A percentile compares a stretch with the other conserved stretches of the same genome.
These are phyloP conservation scores for Zenarchopterus dispar DNA, from an alignment of 2,797 vertebrate genomes.

Conservation along the genomic window DNA sequence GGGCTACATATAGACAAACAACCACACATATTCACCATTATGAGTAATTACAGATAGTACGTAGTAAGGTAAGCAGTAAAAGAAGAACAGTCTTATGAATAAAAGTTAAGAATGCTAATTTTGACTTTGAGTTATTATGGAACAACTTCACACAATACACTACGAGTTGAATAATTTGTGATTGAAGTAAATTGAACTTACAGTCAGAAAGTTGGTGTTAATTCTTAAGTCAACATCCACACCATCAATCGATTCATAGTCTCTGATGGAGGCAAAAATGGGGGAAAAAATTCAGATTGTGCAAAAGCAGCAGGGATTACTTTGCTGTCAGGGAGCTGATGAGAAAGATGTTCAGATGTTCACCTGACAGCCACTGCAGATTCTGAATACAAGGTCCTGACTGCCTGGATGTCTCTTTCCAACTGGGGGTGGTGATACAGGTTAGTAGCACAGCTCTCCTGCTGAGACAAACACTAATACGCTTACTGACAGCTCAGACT, in stretches of 20 bases:
- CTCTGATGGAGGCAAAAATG: slow-evolving; percentile 71
- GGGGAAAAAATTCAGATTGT: not conserved
- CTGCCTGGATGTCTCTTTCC: slow-evolving; percentile 89
- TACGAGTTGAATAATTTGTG: not conserved
- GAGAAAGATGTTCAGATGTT: not conserved
- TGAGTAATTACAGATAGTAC: too few relatives aligned
- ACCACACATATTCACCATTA: too few relatives aligned
- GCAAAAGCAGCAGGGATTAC: not conserved
- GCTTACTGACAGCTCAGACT: slow-evolving; percentile 46
- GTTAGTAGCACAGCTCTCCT: slow-evolving; percentile 89
- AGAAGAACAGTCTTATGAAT: too few relatives aligned
- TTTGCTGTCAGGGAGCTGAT: not conserved
- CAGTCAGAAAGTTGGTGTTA: slow-evolving; percentile 88
- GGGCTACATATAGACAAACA: too few relatives aligned
- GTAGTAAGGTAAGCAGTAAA: too few relatives aligned
- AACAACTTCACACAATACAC: too few relatives aligned
- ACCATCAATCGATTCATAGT: slow-evolving; percentile 90
- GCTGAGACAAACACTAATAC: slow-evolving; percentile 58
- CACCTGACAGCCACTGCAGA: slow-evolving; percentile 90
- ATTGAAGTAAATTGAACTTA: slow-evolving; percentile 74
- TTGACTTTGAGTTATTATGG: too few relatives aligned
- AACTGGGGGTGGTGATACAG: slow-evolving; percentile 90
- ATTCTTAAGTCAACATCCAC: slow-evolving; percentile 93
- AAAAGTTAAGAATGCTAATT: too few relatives aligned
- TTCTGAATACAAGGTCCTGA: slow-evolving; percentile 92